Base-by-base conservation (phyloP, 2,797 vertebrate genomes). In the Helostoma temminkii region DNA sequence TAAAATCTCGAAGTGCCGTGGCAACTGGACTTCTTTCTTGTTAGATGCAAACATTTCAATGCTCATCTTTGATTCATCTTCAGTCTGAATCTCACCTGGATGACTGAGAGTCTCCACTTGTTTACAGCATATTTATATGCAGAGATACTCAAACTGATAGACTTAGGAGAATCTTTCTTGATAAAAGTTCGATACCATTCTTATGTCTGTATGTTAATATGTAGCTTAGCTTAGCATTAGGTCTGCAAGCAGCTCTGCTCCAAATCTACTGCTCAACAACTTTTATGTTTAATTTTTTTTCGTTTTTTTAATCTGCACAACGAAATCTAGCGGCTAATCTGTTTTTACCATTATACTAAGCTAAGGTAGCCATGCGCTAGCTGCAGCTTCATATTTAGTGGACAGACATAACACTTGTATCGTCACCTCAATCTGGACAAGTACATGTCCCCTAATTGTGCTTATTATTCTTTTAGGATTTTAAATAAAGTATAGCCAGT, bases 211-310 rank as follows among this genome's bases (percentile, higher is more conserved):
- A 15, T 1, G 8, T 4, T 30, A 30, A 30, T 8, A 30, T 30
- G 28, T 68, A 56, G 46, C 48, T 32, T 63, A 68, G 50, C 26
- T 34, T 71, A 74, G 63, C 63, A 52, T 42, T 30, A 66, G 26
- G 55, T 11, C 16, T 25, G 32, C n/a, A 49, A 21, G 53, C 45
- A 45, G 19, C 9, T 8, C 28, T 14, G 47, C 56, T 19, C n/a
- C 19, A 41, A 48, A 21, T 55, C 34, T 50, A 25, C 58, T 16
- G 25, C n/a, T 54, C 24, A 15, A 3, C 14, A 36, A 36, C 19
- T 32, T 14, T 46, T n/a, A n/a, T 3, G 39, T 32, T 47, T 32
- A 32, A 5, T 9, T 1, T 21, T 32, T 66, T 30, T 26, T 58
- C 16, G 22, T 28, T 50, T 16, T 37, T 10, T 26, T 54, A 43